Evolutionary conservation across 2,888 invertebrate species (phyloP).

Genomic region (Hypena proboscidalis): DNA sequence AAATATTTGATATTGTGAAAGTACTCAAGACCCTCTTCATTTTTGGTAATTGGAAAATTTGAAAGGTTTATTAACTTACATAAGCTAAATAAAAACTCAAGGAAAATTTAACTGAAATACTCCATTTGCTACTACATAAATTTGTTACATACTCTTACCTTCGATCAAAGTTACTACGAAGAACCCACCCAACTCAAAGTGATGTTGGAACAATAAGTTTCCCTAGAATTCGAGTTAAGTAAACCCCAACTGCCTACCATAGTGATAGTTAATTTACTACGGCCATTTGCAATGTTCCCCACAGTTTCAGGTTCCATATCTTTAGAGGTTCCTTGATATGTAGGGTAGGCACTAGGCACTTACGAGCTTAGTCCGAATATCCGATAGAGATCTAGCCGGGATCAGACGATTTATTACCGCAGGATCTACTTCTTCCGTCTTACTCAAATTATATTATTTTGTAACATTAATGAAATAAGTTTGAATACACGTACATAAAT

Average conservation of each 20-base stretch:
- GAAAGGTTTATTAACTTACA: no score
- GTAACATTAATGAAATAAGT: conserved; percentile 44
- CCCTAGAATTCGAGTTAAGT: conserved; percentile 6
- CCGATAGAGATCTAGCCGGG: conserved; percentile 14
- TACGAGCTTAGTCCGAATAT: conserved; percentile 8
- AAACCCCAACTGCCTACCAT: conserved; percentile 8
- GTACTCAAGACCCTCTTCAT: no score
- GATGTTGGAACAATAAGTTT: conserved; percentile 11
- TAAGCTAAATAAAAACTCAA: no score
- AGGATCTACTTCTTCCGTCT: conserved; percentile 18
- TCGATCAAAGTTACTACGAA: conserved; percentile 4
- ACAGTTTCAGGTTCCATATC: conserved; percentile 19
- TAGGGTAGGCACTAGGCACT: conserved; percentile 3
- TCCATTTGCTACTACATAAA: no score
- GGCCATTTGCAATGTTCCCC: conserved; percentile 25
- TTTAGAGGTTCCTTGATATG: conserved; percentile 22
- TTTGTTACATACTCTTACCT: neutral
- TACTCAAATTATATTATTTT: conserved; percentile 32
- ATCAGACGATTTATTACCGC: conserved; percentile 19
- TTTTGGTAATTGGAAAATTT: no score
- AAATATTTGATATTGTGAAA: no score
- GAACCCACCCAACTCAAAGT: conserved; percentile 9
- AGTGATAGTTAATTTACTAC: conserved; percentile 18
- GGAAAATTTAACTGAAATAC: no score
- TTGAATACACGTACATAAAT: conserved; percentile 39